Conservation (phyloP, 2,797 vertebrate species). For the Tarsius wallacei region DNA sequence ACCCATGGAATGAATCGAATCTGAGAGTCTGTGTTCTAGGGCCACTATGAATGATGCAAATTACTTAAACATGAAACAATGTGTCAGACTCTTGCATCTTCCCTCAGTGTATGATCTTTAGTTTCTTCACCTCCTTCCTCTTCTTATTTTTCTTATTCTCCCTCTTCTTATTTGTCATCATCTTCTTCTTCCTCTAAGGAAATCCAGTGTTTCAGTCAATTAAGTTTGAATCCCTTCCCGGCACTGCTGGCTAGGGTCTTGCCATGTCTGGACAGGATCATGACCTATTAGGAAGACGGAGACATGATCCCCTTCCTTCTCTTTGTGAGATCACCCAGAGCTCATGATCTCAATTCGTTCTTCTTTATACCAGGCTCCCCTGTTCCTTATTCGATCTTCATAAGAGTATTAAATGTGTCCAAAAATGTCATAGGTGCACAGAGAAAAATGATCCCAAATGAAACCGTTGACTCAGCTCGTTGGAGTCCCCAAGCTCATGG, state of each 20-base stretch:
- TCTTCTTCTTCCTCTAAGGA: background rate
- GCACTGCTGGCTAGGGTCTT: background rate
- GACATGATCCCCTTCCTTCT: no score
- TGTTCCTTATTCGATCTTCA: background rate
- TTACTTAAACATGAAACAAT: background rate
- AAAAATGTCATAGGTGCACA: background rate
- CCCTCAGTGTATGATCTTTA: background rate
- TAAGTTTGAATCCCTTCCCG: background rate
- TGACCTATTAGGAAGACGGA: background rate
- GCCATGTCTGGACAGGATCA: background rate
- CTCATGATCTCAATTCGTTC: background rate
- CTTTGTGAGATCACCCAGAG: background rate
- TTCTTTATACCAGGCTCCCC: background rate
- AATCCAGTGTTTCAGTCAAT: background rate
- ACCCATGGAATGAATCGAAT: background rate
- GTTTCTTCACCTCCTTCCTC: background rate
- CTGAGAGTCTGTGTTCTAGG: background rate
- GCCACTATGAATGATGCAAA: rapidly evolving
- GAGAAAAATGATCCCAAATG: background rate
- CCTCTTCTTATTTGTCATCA: background rate
- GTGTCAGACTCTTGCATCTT: background rate
- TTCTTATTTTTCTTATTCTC: background rate
- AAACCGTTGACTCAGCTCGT: background rate
- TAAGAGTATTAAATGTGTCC: background rate
- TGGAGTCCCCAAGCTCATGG: background rate